Evolutionary conservation across 2,888 invertebrate genomes (phyloP).

Genomic region (Acrobeloides nanus): DNA sequence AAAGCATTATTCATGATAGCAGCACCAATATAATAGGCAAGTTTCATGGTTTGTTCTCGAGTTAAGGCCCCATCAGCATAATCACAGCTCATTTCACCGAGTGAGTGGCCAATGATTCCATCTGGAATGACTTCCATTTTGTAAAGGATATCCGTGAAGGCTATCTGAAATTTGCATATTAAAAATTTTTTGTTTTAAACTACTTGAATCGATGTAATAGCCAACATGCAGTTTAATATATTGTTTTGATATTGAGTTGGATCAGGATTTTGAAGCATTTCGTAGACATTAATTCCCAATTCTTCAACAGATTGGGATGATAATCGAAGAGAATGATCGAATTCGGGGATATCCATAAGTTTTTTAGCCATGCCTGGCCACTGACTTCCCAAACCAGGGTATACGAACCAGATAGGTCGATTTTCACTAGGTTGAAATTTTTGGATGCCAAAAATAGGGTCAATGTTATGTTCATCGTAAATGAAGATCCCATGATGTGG

Average conservation of each 20-base stretch:
- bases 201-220: slow-evolving; percentile 82
- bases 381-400: slow-evolving; percentile 95
- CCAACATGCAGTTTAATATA: slow-evolving; percentile 79
- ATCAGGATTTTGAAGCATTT: slow-evolving; percentile 65
- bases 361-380: slow-evolving; percentile 89
- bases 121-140: slow-evolving; percentile 73
- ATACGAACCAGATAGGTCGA: slow-evolving; percentile 77
- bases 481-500: background rate
- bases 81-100: slow-evolving; percentile 84
- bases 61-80: slow-evolving; percentile 92
- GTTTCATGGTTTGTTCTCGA: slow-evolving; percentile 82
- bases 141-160: slow-evolving; percentile 75
- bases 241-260: slow-evolving; percentile 65
- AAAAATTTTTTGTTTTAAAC: too few species aligned
- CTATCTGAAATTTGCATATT: slow-evolving; percentile 62
- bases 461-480: slow-evolving; percentile 57
- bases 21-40: slow-evolving; percentile 84
- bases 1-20: slow-evolving; percentile 47
- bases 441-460: slow-evolving; percentile 31
- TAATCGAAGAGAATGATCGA: slow-evolving; percentile 68
- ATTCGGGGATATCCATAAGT: slow-evolving; percentile 72
- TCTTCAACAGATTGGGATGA: slow-evolving; percentile 62
- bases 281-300: slow-evolving; percentile 73
- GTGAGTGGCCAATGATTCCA: slow-evolving; percentile 90
- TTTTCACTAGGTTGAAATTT: slow-evolving; percentile 41